Percentiles rank a stretch among this genome's conserved stretches.
Evolutionary conservation across 2,797 vertebrate genomes (phyloP).

Genomic region (Chromis chromis): DNA sequence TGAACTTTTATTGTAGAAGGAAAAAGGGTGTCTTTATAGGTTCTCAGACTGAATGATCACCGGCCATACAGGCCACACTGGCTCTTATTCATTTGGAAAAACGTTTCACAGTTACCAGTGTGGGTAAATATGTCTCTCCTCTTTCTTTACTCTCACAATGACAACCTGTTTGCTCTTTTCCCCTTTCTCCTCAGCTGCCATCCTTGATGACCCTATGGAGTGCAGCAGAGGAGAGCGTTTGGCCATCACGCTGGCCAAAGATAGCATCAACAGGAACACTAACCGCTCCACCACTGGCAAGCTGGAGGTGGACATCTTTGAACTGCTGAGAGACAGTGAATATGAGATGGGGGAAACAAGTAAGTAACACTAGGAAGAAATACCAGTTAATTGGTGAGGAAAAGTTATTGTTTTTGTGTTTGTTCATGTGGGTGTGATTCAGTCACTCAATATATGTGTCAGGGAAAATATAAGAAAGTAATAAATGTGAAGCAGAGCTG

Average conservation of each 20-base stretch:
- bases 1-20: slow-evolving; percentile 41
- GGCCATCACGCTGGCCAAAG: slow-evolving; percentile 98
- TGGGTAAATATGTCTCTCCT: slow-evolving; percentile 12
- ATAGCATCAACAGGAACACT: slow-evolving; percentile 93
- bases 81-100: slow-evolving; percentile 6
- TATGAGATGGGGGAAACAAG: slow-evolving; percentile 99
- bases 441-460: neutral
- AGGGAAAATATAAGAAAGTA: neutral
- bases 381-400: neutral
- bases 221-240: slow-evolving; percentile 98
- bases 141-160: slow-evolving; percentile 5
- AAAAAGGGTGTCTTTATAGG: slow-evolving; percentile 3
- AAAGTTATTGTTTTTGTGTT: neutral
- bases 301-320: slow-evolving; percentile 99
- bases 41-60: slow-evolving; percentile 20
- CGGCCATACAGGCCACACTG: neutral
- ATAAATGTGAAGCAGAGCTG: slow-evolving; percentile 1
- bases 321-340: slow-evolving; percentile 97
- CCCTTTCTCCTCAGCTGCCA: slow-evolving; percentile 87
- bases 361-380: slow-evolving; percentile 80
- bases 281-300: slow-evolving; percentile 93
- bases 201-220: slow-evolving; percentile 99
- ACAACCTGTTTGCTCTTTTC: slow-evolving; percentile 1
- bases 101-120: slow-evolving; percentile 18
- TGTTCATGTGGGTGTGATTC: neutral